A percentile compares a stretch with the other conserved stretches of the same genome.
Conservation (phyloP, 2,888 invertebrate species). For the Callinectes sapidus region DNA sequence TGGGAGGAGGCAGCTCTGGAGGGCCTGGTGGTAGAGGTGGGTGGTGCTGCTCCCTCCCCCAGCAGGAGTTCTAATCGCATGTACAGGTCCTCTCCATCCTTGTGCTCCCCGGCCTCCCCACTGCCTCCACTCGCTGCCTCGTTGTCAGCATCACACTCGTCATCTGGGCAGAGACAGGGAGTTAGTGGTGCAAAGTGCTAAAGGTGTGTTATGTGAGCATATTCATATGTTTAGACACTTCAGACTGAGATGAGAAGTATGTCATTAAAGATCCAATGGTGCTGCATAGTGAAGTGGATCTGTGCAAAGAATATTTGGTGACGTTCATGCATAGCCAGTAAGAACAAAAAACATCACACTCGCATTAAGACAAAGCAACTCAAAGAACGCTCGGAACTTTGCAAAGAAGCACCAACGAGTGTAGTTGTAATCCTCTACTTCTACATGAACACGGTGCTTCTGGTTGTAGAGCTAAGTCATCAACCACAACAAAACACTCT, state of each 20-base stretch:
- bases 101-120: slow-evolving; percentile 45
- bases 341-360: background rate
- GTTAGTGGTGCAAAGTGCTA: background rate
- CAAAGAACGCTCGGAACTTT: background rate
- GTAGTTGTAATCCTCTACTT: background rate
- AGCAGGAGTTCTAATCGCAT: slow-evolving; percentile 88
- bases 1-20: slow-evolving; percentile 75
- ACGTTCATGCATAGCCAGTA: background rate
- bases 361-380: background rate
- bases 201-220: background rate
- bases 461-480: background rate
- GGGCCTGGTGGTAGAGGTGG: slow-evolving; percentile 75
- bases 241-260: background rate
- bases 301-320: background rate
- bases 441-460: background rate
- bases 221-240: background rate
- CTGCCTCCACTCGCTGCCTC: slow-evolving; percentile 54
- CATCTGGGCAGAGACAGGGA: slow-evolving; percentile 42
- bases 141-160: slow-evolving; percentile 61
- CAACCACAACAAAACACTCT: background rate
- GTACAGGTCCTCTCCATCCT: slow-evolving; percentile 79
- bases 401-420: background rate
- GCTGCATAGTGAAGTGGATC: background rate
- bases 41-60: slow-evolving; percentile 80
- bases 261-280: background rate